Evolutionary conservation across 2,888 invertebrate genomes (phyloP).

Genomic region (Drosophila borborema): DNA sequence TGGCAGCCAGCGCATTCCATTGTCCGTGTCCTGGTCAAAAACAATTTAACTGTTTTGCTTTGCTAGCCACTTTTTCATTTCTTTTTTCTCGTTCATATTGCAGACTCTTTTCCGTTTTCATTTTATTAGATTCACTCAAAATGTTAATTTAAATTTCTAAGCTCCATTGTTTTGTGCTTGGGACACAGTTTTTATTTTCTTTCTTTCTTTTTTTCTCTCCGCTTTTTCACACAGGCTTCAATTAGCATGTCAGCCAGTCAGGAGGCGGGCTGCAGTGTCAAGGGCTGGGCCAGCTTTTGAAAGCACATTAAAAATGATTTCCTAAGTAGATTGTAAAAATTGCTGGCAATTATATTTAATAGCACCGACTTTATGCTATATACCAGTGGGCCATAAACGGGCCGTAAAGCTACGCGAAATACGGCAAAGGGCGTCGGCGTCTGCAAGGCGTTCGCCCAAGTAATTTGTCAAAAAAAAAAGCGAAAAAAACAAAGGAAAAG

Average conservation of each 20-base stretch:
- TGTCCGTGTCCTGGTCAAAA: slow-evolving; percentile 51
- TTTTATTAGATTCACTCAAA: slow-evolving; percentile 71
- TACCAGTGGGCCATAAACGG: slow-evolving; percentile 61
- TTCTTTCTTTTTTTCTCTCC: not conserved
- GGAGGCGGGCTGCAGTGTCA: not conserved
- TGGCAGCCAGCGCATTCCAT: slow-evolving; percentile 14
- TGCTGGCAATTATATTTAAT: slow-evolving; percentile 77
- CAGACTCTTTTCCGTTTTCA: slow-evolving; percentile 14
- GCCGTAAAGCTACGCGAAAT: slow-evolving; percentile 38
- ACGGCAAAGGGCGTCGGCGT: slow-evolving; percentile 23
- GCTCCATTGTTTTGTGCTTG: slow-evolving; percentile 61
- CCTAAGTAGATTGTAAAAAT: slow-evolving; percentile 78
- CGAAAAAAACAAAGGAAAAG: not conserved
- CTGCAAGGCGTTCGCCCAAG: slow-evolving; percentile 34
- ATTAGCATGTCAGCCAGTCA: slow-evolving; percentile 58
- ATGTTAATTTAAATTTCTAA: slow-evolving; percentile 74
- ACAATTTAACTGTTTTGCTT: slow-evolving; percentile 65
- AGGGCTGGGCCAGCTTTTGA: slow-evolving; percentile 23
- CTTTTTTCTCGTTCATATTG: not conserved
- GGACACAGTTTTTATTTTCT: slow-evolving; percentile 20
- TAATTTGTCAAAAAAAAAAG: slow-evolving; percentile 55
- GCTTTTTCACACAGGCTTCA: slow-evolving; percentile 39
- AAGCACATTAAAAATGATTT: slow-evolving; percentile 75
- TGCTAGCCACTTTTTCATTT: slow-evolving; percentile 40
- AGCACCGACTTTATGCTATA: slow-evolving; percentile 55